Conservation (phyloP, 2,888 invertebrate genomes). For the Uropetala carovei region DNA sequence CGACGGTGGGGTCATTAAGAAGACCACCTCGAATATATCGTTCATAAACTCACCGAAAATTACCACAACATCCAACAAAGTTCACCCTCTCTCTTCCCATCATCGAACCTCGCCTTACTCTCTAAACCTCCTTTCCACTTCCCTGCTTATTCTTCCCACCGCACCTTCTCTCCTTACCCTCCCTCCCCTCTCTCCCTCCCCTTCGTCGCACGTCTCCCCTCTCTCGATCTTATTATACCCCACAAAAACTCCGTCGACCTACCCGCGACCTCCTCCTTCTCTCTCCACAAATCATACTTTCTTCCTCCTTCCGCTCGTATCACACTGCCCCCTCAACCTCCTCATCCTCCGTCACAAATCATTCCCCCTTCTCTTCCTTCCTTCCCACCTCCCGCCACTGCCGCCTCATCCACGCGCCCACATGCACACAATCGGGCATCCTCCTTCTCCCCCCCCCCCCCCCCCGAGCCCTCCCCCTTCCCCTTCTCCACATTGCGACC, state of each 20-base stretch:
- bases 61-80: too few relatives aligned
- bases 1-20: too few relatives aligned
- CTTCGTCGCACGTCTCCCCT: too few relatives aligned
- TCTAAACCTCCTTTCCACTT: not conserved
- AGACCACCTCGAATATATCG: too few relatives aligned
- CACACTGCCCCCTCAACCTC: not conserved
- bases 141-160: not conserved
- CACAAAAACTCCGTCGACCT: too few relatives aligned
- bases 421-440: not conserved
- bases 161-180: not conserved
- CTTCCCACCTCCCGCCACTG: not conserved
- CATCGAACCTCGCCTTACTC: not conserved
- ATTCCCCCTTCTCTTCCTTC: not conserved
- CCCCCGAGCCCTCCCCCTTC: not conserved
- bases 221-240: too few relatives aligned
- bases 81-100: too few relatives aligned
- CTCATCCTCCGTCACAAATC: not conserved
- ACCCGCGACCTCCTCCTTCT: not conserved
- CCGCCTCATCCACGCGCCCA: not conserved
- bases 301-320: not conserved
- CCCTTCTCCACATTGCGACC: not conserved
- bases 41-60: too few relatives aligned
- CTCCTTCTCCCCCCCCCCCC: not conserved
- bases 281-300: not conserved
- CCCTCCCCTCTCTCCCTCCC: not conserved